phyloP scores from a whole-genome alignment of 2,888 invertebrate genomes.

The Physocephala rufipes region DNA sequence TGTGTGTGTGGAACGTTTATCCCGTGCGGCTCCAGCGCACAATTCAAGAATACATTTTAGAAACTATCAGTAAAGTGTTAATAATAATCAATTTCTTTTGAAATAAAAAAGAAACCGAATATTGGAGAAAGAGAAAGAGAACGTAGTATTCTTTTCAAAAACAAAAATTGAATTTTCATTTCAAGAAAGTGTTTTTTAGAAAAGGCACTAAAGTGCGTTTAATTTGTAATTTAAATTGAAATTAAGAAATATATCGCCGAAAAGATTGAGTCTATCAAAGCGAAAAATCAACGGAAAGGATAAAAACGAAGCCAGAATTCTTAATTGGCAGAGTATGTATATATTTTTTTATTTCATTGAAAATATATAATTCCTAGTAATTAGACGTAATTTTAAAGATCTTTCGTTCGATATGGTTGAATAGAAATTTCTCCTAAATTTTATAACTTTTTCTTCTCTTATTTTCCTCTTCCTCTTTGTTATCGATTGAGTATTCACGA shows the following conservation, averaged over 20 bases:
- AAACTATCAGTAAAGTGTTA: constrained; percentile 9
- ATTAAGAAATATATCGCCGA: not conserved
- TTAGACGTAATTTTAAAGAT: too few relatives aligned
- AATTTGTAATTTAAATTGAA: constrained; percentile 11
- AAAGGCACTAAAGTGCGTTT: not conserved
- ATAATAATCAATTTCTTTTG: not conserved
- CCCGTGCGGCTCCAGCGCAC: not conserved
- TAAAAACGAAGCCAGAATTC: too few relatives aligned
- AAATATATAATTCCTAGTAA: too few relatives aligned
- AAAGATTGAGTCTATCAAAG: not conserved
- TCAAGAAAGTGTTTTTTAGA: not conserved
- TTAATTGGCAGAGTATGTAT: too few relatives aligned
- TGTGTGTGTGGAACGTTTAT: not conserved
- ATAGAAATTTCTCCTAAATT: too few relatives aligned
- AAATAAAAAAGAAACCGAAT: not conserved
- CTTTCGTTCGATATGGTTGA: too few relatives aligned
- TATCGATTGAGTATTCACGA: too few relatives aligned
- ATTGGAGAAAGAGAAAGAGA: too few relatives aligned
- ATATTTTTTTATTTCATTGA: too few relatives aligned
- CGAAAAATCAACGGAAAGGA: not conserved
- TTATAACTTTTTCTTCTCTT: too few relatives aligned
- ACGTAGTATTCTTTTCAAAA: too few relatives aligned
- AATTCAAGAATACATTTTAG: constrained; percentile 23
- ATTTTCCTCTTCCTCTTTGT: too few relatives aligned
- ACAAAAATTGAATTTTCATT: not conserved